phyloP scores from a whole-genome alignment of 2,797 vertebrate species.

The Phataginus tricuspis region DNA sequence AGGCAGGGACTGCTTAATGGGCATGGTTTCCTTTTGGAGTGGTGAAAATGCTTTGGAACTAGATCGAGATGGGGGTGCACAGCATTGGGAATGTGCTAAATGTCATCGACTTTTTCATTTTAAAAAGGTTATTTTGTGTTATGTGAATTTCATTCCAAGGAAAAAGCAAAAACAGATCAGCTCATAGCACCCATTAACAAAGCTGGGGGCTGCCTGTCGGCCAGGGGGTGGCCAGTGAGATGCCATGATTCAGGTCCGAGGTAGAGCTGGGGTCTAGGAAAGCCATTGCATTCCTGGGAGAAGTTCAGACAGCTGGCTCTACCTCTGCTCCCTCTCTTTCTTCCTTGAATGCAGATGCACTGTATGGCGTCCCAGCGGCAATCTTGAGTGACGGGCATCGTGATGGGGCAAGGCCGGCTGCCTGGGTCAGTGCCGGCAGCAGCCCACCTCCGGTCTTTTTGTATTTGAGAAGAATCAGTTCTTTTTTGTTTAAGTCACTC shows the following conservation, averaged over 20 bases:
- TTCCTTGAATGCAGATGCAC: background rate
- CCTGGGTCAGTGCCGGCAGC: fast-evolving
- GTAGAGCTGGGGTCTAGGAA: background rate
- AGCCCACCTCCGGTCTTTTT: no score
- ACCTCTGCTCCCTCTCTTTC: background rate
- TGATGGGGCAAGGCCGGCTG: fast-evolving
- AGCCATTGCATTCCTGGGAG: fast-evolving
- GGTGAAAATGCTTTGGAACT: background rate
- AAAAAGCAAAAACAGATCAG: background rate
- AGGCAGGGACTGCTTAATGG: no score
- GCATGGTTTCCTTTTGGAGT: background rate
- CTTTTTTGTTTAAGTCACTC: background rate
- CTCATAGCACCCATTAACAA: background rate
- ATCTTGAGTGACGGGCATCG: background rate
- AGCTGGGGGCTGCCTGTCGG: no score
- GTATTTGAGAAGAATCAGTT: background rate
- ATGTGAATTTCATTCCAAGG: background rate
- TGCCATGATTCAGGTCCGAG: no score
- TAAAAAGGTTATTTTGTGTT: background rate
- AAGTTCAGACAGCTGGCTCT: background rate
- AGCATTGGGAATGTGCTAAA: background rate
- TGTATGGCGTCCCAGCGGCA: no score
- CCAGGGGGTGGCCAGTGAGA: background rate
- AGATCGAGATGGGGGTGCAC: fast-evolving
- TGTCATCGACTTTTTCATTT: background rate